Percentiles rank a stretch among this genome's conserved stretches.
Evolutionary conservation across 2,113 vertebrate species (phyloP).

Genomic region (Sarotherodon lohbergeri): DNA sequence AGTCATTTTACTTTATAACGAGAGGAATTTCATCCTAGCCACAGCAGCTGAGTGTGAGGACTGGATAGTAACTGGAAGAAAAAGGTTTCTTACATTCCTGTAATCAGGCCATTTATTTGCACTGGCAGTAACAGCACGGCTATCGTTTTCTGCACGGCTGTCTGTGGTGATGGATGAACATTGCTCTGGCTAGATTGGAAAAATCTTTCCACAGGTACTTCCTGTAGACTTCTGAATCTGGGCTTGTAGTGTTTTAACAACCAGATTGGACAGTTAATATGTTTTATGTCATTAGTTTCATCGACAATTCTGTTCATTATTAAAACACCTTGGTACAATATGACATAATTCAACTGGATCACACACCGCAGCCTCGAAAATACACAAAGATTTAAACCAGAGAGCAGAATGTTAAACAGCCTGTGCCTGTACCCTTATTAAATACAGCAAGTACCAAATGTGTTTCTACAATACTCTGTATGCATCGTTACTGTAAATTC

Average conservation of each 20-base stretch:
- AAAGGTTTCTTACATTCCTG: not conserved
- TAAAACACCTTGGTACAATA: not conserved
- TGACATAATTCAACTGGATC: not conserved
- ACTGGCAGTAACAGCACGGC: not conserved
- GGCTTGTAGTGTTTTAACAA: not conserved
- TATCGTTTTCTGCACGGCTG: not conserved
- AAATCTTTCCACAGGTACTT: not conserved
- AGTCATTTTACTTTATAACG: not conserved
- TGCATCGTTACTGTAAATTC: not conserved
- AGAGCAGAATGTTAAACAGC: not conserved
- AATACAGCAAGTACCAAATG: not conserved
- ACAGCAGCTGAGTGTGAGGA: not conserved
- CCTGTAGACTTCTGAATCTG: not conserved
- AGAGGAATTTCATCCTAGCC: not conserved
- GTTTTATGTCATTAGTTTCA: not conserved
- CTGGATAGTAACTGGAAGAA: not conserved
- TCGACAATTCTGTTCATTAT: not conserved
- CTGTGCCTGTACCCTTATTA: not conserved
- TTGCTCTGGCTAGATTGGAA: not conserved
- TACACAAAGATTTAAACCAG: not conserved
- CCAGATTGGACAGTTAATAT: not conserved
- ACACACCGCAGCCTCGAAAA: rapidly evolving
- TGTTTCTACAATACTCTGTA: not conserved
- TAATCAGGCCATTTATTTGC: not conserved
- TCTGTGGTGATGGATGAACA: not conserved